These are phyloP conservation scores for Leucoraja ocellata DNA, from an alignment of 2,797 vertebrate genomes.

Conservation along the genomic window DNA sequence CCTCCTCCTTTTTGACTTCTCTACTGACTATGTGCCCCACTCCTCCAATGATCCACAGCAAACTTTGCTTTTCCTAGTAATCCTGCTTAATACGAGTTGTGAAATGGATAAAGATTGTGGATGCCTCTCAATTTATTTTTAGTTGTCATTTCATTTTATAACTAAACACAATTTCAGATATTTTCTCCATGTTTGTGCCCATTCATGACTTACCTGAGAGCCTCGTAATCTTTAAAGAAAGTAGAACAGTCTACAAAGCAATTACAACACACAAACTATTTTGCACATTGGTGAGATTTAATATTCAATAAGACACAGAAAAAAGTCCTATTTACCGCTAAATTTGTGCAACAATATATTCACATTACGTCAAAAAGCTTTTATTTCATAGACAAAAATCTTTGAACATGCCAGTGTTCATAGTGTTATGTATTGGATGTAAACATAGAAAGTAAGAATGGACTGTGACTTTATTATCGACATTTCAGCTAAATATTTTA, in stretches of 20 bases:
- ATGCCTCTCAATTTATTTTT: not conserved
- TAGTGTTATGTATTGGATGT: not conserved
- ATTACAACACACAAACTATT: not conserved
- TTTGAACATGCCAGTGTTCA: conserved; percentile 9
- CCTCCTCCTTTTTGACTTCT: no score
- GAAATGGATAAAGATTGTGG: not conserved
- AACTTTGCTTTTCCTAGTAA: not conserved
- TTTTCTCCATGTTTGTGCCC: conserved; percentile 56
- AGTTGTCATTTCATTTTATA: not conserved
- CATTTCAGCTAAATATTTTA: not conserved
- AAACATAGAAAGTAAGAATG: conserved; percentile 51
- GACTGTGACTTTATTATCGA: conserved; percentile 64
- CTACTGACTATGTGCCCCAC: no score
- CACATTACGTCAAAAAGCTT: conserved; percentile 4
- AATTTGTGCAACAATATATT: not conserved
- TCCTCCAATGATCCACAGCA: no score
- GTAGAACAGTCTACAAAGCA: not conserved
- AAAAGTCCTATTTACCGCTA: conserved; percentile 39
- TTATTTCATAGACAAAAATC: conserved; percentile 1
- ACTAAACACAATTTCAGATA: not conserved
- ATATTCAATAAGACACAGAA: conserved; percentile 43
- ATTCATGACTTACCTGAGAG: conserved; percentile 51
- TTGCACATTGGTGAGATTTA: conserved; percentile 47
- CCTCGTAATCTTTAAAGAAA: not conserved
- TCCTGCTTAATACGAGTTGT: not conserved